These are phyloP conservation scores for Macropus fuliginosus DNA, from an alignment of 2,797 vertebrate genomes.

Conservation along the genomic window DNA sequence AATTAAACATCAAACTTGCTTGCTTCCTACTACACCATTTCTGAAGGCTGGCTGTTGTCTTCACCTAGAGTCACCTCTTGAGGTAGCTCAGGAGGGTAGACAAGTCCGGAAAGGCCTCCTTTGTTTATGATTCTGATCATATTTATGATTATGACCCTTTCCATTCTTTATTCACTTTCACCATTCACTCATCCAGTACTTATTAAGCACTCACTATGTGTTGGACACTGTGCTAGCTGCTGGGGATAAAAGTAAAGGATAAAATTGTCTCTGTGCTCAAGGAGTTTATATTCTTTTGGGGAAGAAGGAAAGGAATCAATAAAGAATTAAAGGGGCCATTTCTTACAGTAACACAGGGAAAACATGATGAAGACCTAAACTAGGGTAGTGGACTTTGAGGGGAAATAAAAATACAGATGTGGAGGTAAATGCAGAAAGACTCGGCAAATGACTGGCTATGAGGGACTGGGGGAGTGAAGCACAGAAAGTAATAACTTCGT, in stretches of 20 bases:
- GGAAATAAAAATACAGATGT: not conserved
- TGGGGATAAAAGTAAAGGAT: not conserved
- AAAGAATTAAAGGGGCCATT: not conserved
- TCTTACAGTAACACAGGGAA: not conserved
- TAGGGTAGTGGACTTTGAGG: not conserved
- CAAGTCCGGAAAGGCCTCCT: not conserved
- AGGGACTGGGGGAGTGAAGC: too few relatives aligned
- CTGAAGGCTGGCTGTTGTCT: not conserved
- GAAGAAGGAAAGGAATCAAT: not conserved
- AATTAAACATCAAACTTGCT: not conserved
- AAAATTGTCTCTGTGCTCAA: not conserved
- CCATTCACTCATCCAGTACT: not conserved
- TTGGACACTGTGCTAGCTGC: not conserved
- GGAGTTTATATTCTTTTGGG: not conserved
- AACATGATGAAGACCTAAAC: not conserved
- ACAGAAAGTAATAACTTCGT: not conserved
- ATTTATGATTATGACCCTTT: not conserved
- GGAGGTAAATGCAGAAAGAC: not conserved
- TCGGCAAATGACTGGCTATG: too few relatives aligned
- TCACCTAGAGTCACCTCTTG: not conserved
- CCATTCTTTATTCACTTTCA: not conserved
- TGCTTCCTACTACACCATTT: not conserved
- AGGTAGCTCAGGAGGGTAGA: not conserved
- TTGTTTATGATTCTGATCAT: not conserved
- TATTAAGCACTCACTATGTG: not conserved